Evolutionary conservation across 2,797 vertebrate genomes (phyloP).

Genomic region (Malacoctenus gilli): DNA sequence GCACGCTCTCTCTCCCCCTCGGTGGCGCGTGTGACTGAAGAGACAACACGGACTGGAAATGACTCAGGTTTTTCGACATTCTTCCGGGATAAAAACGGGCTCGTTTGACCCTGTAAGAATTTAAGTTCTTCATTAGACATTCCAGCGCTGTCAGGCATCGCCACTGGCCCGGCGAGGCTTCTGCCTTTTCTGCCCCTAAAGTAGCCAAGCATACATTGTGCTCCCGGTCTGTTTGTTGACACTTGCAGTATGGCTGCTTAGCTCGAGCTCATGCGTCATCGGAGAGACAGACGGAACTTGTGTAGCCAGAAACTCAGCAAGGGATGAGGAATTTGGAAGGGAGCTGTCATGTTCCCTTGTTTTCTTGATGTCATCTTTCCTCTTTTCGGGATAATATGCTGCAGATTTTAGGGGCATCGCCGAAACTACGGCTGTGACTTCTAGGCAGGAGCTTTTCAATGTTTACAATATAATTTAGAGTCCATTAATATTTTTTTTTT

Average conservation of each 20-base stretch:
- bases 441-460: background rate
- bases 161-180: slow-evolving; percentile 19
- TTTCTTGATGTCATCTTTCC: slow-evolving; percentile 62
- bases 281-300: slow-evolving; percentile 59
- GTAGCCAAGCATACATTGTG: slow-evolving; percentile 23
- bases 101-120: slow-evolving; percentile 48
- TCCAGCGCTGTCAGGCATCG: slow-evolving; percentile 34
- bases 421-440: background rate
- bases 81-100: slow-evolving; percentile 23
- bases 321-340: slow-evolving; percentile 73
- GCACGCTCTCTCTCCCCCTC: slow-evolving; percentile 34
- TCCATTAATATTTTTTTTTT: background rate
- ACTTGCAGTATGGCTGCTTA: slow-evolving; percentile 30
- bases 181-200: slow-evolving; percentile 8
- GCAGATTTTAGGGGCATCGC: slow-evolving; percentile 19
- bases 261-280: slow-evolving; percentile 56
- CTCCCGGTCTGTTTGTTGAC: slow-evolving; percentile 54
- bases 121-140: slow-evolving; percentile 50
- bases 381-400: slow-evolving; percentile 23
- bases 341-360: slow-evolving; percentile 68
- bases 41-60: slow-evolving; percentile 18
- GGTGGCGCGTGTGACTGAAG: slow-evolving; percentile 14
- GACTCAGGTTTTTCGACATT: slow-evolving; percentile 43
- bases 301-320: slow-evolving; percentile 50
- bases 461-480: background rate